These are phyloP conservation scores for Leptocoma aspasia DNA, from an alignment of 2,113 vertebrate genomes.

Conservation along the genomic window DNA sequence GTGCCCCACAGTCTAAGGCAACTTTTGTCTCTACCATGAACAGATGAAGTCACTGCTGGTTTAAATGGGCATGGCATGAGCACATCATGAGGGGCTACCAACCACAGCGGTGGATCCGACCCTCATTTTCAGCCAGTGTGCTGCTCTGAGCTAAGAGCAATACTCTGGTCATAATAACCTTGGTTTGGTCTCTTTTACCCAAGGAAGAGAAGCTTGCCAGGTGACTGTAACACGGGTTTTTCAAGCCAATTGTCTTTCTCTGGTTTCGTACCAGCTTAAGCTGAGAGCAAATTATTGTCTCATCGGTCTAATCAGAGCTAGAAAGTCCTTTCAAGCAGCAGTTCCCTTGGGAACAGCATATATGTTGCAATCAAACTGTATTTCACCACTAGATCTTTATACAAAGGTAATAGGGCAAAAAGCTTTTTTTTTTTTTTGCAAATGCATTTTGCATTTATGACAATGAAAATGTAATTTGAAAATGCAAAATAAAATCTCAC, in stretches of 20 bases:
- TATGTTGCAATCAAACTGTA: slow-evolving; percentile 33
- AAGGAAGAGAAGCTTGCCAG: not conserved
- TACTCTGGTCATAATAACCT: not conserved
- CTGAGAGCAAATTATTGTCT: not conserved
- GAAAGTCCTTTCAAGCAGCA: slow-evolving; percentile 3
- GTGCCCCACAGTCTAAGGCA: not conserved
- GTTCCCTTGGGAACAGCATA: slow-evolving; percentile 60
- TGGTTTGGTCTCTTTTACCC: not conserved
- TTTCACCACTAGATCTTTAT: not conserved
- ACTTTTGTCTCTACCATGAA: not conserved
- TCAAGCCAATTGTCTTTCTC: not conserved
- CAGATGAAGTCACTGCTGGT: not conserved
- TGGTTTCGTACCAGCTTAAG: not conserved
- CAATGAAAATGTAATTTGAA: not conserved
- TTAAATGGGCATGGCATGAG: not conserved
- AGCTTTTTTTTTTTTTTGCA: not conserved
- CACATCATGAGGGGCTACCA: not conserved
- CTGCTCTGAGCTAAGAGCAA: not conserved
- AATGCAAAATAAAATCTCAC: not conserved
- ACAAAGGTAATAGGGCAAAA: slow-evolving; percentile 16
- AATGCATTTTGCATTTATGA: slow-evolving; percentile 2
- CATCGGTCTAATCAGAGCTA: not conserved
- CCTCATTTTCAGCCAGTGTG: not conserved
- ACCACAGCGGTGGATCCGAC: fast-evolving
- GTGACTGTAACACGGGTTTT: not conserved